Conservation (phyloP, 2,113 vertebrate genomes). For the Zapornia atra region DNA sequence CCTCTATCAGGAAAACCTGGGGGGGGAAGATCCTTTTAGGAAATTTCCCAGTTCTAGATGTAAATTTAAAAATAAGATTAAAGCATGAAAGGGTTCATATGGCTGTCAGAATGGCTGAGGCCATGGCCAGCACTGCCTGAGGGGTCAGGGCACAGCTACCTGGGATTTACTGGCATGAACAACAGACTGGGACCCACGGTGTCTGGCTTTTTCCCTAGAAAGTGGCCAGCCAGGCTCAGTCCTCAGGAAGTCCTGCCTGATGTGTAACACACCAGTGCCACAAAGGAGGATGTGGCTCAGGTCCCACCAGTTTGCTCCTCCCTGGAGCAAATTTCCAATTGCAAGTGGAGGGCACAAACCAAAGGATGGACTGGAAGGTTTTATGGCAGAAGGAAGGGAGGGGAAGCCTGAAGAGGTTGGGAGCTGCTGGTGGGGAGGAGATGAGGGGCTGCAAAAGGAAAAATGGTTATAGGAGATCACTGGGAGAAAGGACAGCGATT, state of each 20-base stretch:
- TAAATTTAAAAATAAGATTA: not conserved
- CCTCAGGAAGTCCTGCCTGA: not conserved
- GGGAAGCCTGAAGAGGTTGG: not conserved
- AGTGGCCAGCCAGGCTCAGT: not conserved
- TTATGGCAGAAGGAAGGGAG: not conserved
- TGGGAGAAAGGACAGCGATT: not conserved
- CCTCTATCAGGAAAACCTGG: not conserved
- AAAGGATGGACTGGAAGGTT: not conserved
- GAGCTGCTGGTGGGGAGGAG: not conserved
- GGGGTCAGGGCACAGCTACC: not conserved
- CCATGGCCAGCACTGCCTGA: not conserved
- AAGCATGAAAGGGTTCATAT: not conserved
- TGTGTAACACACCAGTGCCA: accelerated
- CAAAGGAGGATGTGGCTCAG: accelerated
- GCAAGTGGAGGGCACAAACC: not conserved
- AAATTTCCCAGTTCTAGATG: not conserved
- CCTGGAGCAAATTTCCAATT: not conserved
- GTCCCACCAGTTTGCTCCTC: not conserved
- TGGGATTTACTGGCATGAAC: not conserved
- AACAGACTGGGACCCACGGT: not conserved
- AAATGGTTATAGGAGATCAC: accelerated
- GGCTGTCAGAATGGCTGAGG: accelerated
- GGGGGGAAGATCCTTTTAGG: not conserved
- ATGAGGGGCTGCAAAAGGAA: not conserved
- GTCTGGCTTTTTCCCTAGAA: not conserved